phyloP scores from a whole-genome alignment of 2,113 vertebrate genomes.

The Vicugna pacos region DNA sequence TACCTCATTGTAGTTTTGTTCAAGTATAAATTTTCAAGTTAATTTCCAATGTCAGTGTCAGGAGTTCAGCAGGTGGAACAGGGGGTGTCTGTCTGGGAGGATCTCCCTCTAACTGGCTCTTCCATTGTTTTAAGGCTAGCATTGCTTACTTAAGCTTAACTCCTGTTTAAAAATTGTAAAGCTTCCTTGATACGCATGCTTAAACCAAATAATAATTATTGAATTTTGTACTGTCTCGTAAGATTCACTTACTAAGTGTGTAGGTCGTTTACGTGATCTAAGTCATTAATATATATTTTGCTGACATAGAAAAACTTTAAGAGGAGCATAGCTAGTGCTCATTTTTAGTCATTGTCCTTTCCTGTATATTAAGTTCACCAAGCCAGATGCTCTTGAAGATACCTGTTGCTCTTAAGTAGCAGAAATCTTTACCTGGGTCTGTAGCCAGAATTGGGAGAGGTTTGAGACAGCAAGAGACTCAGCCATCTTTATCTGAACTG shows the following conservation, averaged over 20 bases:
- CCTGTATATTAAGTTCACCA: neutral
- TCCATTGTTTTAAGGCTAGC: neutral
- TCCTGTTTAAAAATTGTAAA: constrained; percentile 3
- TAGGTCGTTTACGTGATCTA: neutral
- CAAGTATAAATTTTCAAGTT: neutral
- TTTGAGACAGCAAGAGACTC: neutral
- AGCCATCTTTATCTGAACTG: neutral
- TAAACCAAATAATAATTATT: constrained; percentile 38
- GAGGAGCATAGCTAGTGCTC: neutral
- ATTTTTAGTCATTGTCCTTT: constrained; percentile 11
- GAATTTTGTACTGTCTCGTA: constrained; percentile 28
- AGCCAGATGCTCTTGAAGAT: neutral
- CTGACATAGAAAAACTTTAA: neutral
- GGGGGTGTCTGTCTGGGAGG: neutral
- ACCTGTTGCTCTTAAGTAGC: neutral
- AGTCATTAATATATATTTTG: neutral
- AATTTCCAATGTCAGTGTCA: neutral
- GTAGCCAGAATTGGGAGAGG: neutral
- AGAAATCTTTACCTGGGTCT: neutral
- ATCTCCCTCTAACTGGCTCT: neutral
- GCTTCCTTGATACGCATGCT: neutral
- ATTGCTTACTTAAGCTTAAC: constrained; percentile 28
- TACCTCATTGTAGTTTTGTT: no score
- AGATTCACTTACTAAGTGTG: neutral
- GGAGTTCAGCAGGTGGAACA: neutral